These are phyloP conservation scores for Drosophila guanche DNA, from an alignment of 1,140 invertebrate species.

Conservation along the genomic window DNA sequence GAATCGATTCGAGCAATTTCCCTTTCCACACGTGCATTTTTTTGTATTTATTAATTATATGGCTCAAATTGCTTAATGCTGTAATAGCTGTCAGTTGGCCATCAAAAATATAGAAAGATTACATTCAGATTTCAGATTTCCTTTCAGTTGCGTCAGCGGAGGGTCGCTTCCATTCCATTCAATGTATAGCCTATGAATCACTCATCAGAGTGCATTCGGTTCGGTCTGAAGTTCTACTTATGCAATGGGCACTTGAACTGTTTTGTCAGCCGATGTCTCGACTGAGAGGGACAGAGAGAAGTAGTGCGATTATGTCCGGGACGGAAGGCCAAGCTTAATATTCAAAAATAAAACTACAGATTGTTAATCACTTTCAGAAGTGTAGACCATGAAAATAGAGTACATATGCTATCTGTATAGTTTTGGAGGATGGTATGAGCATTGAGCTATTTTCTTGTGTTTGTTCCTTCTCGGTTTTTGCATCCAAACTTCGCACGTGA, in stretches of 20 bases:
- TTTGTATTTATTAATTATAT: constrained; percentile 11
- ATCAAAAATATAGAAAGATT: constrained; percentile 14
- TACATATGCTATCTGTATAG: no score
- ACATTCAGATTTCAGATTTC: constrained; percentile 23
- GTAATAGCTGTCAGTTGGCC: constrained; percentile 41
- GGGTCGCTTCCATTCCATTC: no score
- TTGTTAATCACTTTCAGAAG: constrained; percentile 28
- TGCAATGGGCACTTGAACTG: constrained; percentile 33
- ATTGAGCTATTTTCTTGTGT: no score
- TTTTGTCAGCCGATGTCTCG: no score
- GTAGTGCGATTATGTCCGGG: constrained; percentile 27
- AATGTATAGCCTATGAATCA: constrained; percentile 18
- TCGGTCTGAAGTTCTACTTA: constrained; percentile 33
- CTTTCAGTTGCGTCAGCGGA: constrained; percentile 8
- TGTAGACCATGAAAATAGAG: not conserved
- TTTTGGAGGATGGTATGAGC: no score
- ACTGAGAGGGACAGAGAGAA: constrained; percentile 6
- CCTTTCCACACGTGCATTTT: constrained; percentile 7
- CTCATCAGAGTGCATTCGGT: not conserved
- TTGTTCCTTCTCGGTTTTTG: no score
- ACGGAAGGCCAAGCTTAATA: constrained; percentile 8
- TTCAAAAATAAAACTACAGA: constrained; percentile 10
- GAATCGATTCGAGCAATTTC: not conserved
- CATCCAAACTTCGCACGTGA: no score
- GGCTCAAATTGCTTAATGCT: constrained; percentile 19